These are phyloP conservation scores for Acleris holmiana DNA, from an alignment of 2,888 invertebrate genomes.

Conservation along the genomic window DNA sequence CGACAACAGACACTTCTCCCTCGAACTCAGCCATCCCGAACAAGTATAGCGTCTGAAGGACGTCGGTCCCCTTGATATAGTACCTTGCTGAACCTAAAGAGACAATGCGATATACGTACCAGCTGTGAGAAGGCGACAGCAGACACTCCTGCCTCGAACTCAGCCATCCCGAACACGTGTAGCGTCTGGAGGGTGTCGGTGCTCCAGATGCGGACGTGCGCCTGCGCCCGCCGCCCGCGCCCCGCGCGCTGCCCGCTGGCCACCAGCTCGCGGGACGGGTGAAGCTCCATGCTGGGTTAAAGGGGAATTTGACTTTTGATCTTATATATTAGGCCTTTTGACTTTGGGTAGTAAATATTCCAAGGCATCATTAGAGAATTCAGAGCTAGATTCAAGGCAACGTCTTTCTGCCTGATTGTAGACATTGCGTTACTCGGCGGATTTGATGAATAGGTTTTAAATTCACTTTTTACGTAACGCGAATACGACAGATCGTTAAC, in stretches of 20 bases:
- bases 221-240: slow-evolving; percentile 92
- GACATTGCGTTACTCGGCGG: too few species aligned
- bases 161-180: slow-evolving; percentile 96
- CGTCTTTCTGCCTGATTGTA: too few species aligned
- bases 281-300: slow-evolving; percentile 90
- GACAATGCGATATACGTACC: slow-evolving; percentile 74
- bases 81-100: neutral
- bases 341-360: too few species aligned
- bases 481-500: too few species aligned
- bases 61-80: too few species aligned
- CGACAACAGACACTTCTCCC: slow-evolving; percentile 93
- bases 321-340: too few species aligned
- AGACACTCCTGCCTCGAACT: slow-evolving; percentile 93
- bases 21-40: slow-evolving; percentile 96
- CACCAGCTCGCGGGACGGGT: slow-evolving; percentile 94
- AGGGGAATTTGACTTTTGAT: too few species aligned
- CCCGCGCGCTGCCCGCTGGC: slow-evolving; percentile 95
- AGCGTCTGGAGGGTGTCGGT: slow-evolving; percentile 94
- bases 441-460: too few species aligned
- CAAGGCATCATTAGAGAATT: too few species aligned
- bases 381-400: too few species aligned
- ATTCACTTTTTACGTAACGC: too few species aligned
- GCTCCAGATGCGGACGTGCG: slow-evolving; percentile 96
- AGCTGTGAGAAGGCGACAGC: slow-evolving; percentile 95
- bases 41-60: slow-evolving; percentile 90